These are phyloP conservation scores for Cephalopholis sonnerati DNA, from an alignment of 2,113 vertebrate genomes.

Conservation along the genomic window DNA sequence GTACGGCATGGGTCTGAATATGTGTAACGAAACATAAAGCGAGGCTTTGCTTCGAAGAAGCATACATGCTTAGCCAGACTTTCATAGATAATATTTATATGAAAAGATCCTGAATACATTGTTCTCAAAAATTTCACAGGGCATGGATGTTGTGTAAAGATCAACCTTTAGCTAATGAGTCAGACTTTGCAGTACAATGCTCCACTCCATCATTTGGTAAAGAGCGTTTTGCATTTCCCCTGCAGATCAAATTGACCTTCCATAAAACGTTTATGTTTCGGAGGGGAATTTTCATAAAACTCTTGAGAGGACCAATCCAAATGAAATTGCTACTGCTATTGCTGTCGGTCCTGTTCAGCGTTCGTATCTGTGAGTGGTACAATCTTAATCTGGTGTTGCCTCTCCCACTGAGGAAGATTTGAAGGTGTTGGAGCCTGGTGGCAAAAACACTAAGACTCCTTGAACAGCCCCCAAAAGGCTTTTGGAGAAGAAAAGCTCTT, in stretches of 20 bases:
- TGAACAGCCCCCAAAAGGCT: neutral
- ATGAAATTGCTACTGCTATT: slow-evolving; percentile 61
- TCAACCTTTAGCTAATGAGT: slow-evolving; percentile 36
- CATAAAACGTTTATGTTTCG: slow-evolving; percentile 64
- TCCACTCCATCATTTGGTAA: slow-evolving; percentile 23
- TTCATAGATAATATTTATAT: neutral
- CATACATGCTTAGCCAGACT: neutral
- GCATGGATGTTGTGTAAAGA: slow-evolving; percentile 12
- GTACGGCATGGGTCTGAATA: neutral
- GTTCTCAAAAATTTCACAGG: neutral
- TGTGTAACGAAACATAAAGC: neutral
- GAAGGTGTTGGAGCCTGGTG: neutral
- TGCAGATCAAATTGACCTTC: slow-evolving; percentile 61
- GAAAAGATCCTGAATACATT: slow-evolving; percentile 5
- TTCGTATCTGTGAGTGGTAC: slow-evolving; percentile 19
- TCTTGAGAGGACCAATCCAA: slow-evolving; percentile 52
- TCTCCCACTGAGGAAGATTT: slow-evolving; percentile 6
- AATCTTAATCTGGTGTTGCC: slow-evolving; percentile 22
- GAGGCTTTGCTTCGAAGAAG: neutral
- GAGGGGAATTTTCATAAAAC: slow-evolving; percentile 56
- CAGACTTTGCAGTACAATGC: slow-evolving; percentile 20
- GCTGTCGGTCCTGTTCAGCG: slow-evolving; percentile 31
- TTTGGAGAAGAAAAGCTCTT: neutral
- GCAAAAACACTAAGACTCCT: neutral
- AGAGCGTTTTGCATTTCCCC: slow-evolving; percentile 52